Base-by-base conservation (phyloP, 2,888 invertebrate genomes). In the Liopterus haemorrhoidalis region DNA sequence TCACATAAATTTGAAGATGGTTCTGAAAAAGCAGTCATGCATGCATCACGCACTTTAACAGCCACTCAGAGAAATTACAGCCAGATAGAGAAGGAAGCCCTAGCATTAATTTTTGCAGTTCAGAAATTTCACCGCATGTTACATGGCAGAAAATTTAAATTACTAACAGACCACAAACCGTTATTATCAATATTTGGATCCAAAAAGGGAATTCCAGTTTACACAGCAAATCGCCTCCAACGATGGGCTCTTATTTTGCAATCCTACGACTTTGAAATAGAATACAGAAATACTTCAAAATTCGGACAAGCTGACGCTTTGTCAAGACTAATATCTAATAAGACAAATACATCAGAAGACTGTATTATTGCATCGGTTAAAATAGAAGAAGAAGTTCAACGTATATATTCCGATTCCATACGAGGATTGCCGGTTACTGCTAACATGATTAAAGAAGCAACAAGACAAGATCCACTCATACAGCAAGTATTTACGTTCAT, bases 71-170 rank as follows among this genome's bases (percentile, higher is more conserved):
- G 53, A 28, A 55, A 57, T 12, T 65, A 65, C 49, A 52, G 59
- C 9, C 61, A 64, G 48, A 54, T 60, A 3, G 59, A 65, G 36
- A 55, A 59, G 49, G 63, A 65, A 52, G 64, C 59, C 27, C 51
- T 61, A 8, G 57, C 59, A 52, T n/a, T n/a, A n/a, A n/a, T n/a
- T n/a, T n/a, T n/a, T n/a, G n/a, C n/a, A n/a, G n/a, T n/a, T n/a
- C n/a, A n/a, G n/a, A n/a, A n/a, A n/a, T n/a, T n/a, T n/a, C n/a
- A n/a, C n/a, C n/a, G n/a, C n/a, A n/a, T n/a, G n/a, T n/a, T n/a
- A n/a, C n/a, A n/a, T 50, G 64, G 62, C 19, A 47, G 57, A 5
- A 49, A 57, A 11, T 66, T 65, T 49, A 55, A 45, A 4, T 49
- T 66, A 5, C 43, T 57, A 8, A 65, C 61, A 3, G 61, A 63